Percentiles rank a stretch among this genome's conserved stretches.
These are phyloP conservation scores for Notodonta dromedarius DNA, from an alignment of 2,888 invertebrate species.

Conservation along the genomic window DNA sequence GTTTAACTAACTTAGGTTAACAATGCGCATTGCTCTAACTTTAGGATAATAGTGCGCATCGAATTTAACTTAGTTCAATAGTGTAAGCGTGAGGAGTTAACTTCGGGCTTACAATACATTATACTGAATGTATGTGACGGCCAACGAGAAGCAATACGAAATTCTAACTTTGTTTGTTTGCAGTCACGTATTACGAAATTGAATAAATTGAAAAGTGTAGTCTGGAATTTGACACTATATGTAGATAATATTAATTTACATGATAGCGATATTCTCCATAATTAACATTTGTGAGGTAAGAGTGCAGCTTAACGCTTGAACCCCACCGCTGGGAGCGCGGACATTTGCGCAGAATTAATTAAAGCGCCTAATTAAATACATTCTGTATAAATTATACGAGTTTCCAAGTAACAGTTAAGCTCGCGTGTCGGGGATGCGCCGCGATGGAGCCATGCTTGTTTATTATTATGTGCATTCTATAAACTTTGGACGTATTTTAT, in stretches of 20 bases:
- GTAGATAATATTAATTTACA: not conserved
- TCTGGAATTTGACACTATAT: too few species aligned
- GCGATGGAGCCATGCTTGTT: conserved; percentile 2
- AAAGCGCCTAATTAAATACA: conserved; percentile 59
- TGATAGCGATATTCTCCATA: conserved; percentile 38
- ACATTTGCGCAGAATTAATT: conserved; percentile 58
- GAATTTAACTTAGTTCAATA: conserved; percentile 4
- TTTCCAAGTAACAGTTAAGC: conserved; percentile 26
- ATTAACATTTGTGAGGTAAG: conserved; percentile 43
- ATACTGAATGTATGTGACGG: not conserved
- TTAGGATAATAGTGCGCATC: not conserved
- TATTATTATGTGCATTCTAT: conserved; percentile 3
- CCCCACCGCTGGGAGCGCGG: conserved; percentile 44
- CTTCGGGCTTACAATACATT: not conserved
- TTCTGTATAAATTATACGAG: conserved; percentile 44
- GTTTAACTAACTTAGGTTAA: not conserved
- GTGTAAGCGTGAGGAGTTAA: not conserved
- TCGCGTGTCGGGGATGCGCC: conserved; percentile 13
- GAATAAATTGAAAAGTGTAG: too few species aligned
- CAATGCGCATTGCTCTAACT: conserved; percentile 1
- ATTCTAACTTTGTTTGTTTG: too few species aligned
- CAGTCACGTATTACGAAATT: too few species aligned
- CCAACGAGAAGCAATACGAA: too few species aligned
- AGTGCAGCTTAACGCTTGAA: conserved; percentile 43
- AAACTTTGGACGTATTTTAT: not conserved